Conservation (phyloP, 2,797 vertebrate genomes). For the Poecilia gillii region DNA sequence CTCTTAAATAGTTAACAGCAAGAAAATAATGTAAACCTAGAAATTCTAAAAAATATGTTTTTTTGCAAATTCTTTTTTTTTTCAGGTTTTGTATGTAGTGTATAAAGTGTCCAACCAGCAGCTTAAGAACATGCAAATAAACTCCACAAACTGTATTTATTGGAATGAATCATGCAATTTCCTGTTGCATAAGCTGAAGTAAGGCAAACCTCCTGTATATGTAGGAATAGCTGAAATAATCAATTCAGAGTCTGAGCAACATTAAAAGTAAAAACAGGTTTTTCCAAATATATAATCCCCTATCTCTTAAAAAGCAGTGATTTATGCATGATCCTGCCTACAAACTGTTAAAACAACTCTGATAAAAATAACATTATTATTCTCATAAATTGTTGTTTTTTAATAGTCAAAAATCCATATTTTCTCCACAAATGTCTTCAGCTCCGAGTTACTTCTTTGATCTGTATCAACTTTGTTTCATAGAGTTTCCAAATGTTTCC, state of each 20-base stretch:
- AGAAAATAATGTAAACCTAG: background rate
- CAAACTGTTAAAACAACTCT: background rate
- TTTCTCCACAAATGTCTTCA: background rate
- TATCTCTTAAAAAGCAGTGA: background rate
- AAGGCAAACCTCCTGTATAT: background rate
- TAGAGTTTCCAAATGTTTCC: background rate
- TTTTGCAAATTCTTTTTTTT: background rate
- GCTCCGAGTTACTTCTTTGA: background rate
- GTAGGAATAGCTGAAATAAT: background rate
- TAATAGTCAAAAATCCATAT: background rate
- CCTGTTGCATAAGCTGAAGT: background rate
- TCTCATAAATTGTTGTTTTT: background rate
- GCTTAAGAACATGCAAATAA: background rate
- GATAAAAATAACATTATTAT: background rate
- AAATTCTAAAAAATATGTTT: background rate
- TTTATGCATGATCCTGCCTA: background rate
- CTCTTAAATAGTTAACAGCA: background rate
- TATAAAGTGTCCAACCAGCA: background rate
- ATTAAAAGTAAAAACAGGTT: background rate
- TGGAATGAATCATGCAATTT: background rate
- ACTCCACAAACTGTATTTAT: background rate
- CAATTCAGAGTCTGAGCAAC: background rate
- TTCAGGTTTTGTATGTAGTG: background rate
- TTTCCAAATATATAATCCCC: background rate
- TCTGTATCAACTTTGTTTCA: background rate